Conservation (phyloP, 2,797 vertebrate genomes). For the Gadopsis bispinosus region DNA sequence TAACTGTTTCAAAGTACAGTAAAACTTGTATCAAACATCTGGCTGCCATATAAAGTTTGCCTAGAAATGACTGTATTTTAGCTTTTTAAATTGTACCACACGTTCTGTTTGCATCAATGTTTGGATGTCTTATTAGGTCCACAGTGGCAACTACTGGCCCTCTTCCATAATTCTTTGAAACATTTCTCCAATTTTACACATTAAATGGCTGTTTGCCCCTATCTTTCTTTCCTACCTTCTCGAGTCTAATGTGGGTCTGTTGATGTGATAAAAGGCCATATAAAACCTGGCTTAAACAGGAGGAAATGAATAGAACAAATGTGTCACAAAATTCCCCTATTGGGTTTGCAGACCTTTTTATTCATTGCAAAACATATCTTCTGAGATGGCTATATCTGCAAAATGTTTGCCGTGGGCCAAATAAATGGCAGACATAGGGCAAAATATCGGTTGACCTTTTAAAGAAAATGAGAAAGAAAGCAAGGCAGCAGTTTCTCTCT, state of each 20-base stretch:
- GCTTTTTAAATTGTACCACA: background rate
- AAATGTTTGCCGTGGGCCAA: slow-evolving; percentile 48
- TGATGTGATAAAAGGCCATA: slow-evolving; percentile 19
- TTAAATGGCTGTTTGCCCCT: background rate
- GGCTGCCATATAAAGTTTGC: background rate
- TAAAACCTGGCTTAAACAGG: slow-evolving; percentile 8
- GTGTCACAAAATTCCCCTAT: slow-evolving; percentile 22
- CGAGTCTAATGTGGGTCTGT: slow-evolving; percentile 16
- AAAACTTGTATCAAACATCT: slow-evolving; percentile 4
- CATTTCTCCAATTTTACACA: background rate
- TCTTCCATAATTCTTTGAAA: background rate
- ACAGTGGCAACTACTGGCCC: background rate
- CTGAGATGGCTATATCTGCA: slow-evolving; percentile 51
- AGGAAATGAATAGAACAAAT: slow-evolving; percentile 20
- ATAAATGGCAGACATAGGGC: slow-evolving; percentile 59
- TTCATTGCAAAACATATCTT: slow-evolving; percentile 44
- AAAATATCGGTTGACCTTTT: slow-evolving; percentile 74
- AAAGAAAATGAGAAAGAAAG: slow-evolving; percentile 69
- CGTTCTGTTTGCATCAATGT: background rate
- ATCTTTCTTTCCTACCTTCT: background rate
- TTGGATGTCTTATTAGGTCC: background rate
- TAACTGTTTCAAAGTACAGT: background rate
- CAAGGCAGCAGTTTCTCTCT: slow-evolving; percentile 67
- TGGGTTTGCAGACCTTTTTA: slow-evolving; percentile 46
- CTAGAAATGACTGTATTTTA: background rate